A percentile compares a stretch with the other conserved stretches of the same genome.
phyloP scores from a whole-genome alignment of 2,797 vertebrate species.

The Heterohyrax brucei region DNA sequence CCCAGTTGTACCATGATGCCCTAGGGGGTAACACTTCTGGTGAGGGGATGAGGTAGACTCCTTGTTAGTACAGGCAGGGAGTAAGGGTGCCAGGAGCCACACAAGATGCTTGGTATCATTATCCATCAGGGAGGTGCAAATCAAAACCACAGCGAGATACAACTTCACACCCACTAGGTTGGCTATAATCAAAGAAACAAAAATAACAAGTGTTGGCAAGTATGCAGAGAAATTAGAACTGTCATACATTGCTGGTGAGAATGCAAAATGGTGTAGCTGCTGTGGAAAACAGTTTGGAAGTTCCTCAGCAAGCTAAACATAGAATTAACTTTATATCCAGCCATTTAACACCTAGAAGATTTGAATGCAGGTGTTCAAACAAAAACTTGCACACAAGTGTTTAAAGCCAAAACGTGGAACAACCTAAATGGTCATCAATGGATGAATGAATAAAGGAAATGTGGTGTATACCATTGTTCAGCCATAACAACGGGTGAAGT shows the following conservation, averaged over 20 bases:
- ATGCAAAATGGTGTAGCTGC: neutral
- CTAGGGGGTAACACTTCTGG: too few relatives aligned
- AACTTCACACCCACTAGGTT: neutral
- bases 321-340: neutral
- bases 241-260: neutral
- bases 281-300: neutral
- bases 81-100: conserved; percentile 12
- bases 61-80: neutral
- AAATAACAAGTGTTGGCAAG: neutral
- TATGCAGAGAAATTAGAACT: neutral
- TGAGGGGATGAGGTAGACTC: neutral
- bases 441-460: neutral
- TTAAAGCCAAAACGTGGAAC: neutral
- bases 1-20: neutral
- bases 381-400: neutral
- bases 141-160: neutral
- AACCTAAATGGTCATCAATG: neutral
- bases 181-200: neutral
- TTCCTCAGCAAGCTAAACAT: neutral
- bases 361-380: neutral
- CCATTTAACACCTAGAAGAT: too few relatives aligned
- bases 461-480: neutral
- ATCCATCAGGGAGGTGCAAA: neutral
- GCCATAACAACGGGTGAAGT: neutral
- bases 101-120: neutral